phyloP scores from a whole-genome alignment of 2,113 vertebrate species.

The Laticauda colubrina region DNA sequence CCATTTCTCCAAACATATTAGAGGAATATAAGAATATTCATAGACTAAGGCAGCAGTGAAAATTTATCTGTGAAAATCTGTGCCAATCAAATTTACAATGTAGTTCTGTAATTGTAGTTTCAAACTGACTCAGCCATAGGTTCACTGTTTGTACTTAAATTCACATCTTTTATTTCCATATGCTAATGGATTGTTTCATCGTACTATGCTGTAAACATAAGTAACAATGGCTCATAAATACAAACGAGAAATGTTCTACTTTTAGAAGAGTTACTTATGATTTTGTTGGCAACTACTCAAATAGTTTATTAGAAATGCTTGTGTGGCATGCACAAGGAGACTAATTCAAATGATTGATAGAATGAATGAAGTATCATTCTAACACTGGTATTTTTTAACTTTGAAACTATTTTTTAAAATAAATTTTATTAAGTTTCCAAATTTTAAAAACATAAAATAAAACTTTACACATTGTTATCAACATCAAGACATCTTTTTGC shows the following conservation, averaged over 20 bases:
- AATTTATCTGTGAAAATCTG: not conserved
- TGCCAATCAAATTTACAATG: not conserved
- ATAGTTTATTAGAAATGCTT: not conserved
- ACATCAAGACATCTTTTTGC: no score
- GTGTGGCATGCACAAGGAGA: not conserved
- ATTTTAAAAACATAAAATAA: no score
- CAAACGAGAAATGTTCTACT: not conserved
- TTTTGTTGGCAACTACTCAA: not conserved
- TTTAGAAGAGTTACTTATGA: not conserved
- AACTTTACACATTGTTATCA: no score
- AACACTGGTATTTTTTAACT: not conserved
- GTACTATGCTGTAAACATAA: not conserved
- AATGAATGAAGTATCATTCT: not conserved
- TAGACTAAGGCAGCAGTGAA: not conserved
- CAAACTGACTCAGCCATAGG: not conserved
- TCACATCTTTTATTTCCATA: not conserved
- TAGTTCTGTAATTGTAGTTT: not conserved
- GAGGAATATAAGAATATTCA: not conserved
- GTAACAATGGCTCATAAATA: not conserved
- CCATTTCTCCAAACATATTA: not conserved
- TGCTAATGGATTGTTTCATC: not conserved
- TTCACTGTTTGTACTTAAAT: not conserved
- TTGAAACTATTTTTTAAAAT: not conserved
- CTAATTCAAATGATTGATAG: not conserved
- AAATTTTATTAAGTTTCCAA: no score